A percentile compares a stretch with the other conserved stretches of the same genome.
Conservation (phyloP, 2,797 vertebrate species). For the Cyprinella venusta region DNA sequence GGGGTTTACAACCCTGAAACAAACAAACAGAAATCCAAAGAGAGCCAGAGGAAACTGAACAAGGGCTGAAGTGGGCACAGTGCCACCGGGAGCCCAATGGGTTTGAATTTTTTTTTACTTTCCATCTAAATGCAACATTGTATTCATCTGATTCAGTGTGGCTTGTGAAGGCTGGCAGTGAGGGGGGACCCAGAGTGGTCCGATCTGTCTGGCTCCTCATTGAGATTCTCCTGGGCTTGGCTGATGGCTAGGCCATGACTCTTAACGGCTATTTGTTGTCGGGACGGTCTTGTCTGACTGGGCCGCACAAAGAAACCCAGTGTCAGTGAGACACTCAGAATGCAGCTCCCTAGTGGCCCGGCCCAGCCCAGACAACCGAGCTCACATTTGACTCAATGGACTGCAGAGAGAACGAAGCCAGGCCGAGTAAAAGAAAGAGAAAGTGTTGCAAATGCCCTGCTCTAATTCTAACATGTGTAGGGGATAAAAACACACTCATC, state of each 20-base stretch:
- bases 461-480: constrained; percentile 36
- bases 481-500: constrained; percentile 31
- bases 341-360: constrained; percentile 74
- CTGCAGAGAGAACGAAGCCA: constrained; percentile 43
- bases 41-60: constrained; percentile 24
- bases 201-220: constrained; percentile 53
- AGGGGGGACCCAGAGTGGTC: constrained; percentile 24
- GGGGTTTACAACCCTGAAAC: constrained; percentile 50
- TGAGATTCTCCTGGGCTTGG: constrained; percentile 59
- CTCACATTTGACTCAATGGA: constrained; percentile 74
- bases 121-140: constrained; percentile 40
- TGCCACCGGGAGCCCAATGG: constrained; percentile 2
- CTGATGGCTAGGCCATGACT: constrained; percentile 65
- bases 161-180: constrained; percentile 18
- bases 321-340: constrained; percentile 76
- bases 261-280: constrained; percentile 78
- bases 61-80: constrained; percentile 30
- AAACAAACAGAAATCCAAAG: constrained; percentile 49
- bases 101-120: constrained; percentile 17
- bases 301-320: constrained; percentile 78
- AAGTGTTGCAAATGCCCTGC: constrained; percentile 30
- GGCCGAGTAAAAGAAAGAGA: constrained; percentile 22
- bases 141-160: constrained; percentile 41
- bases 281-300: constrained; percentile 71
- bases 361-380: constrained; percentile 63